phyloP scores from a whole-genome alignment of 1,140 invertebrate genomes.

The Rhizoglyphus robini region DNA sequence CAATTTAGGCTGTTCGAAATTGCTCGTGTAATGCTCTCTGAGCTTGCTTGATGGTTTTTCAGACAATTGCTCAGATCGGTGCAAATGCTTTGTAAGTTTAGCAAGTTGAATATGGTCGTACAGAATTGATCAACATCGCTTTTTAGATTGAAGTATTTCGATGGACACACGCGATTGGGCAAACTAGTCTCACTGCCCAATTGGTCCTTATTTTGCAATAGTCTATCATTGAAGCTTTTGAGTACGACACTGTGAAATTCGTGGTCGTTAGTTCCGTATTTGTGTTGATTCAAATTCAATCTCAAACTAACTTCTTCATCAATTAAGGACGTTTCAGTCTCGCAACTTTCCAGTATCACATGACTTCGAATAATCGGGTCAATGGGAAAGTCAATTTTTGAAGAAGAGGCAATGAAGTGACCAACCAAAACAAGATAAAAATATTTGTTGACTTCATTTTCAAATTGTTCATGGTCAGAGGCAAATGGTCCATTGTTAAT shows the following conservation, averaged over 20 bases:
- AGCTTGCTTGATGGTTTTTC: not conserved
- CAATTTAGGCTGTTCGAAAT: not conserved
- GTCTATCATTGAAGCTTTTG: not conserved
- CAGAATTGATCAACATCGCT: slow-evolving; percentile 18
- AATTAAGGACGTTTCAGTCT: not conserved
- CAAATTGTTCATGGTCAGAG: not conserved
- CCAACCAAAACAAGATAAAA: slow-evolving; percentile 26
- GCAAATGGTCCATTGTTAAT: not conserved
- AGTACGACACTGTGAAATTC: not conserved
- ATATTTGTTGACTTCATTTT: slow-evolving; percentile 18
- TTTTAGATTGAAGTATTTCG: slow-evolving; percentile 18
- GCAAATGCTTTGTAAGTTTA: not conserved
- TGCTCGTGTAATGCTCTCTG: not conserved
- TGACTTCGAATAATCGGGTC: slow-evolving; percentile 32
- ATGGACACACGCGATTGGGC: not conserved
- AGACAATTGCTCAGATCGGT: not conserved
- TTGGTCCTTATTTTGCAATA: slow-evolving; percentile 3
- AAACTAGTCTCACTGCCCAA: not conserved
- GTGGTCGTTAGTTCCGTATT: not conserved
- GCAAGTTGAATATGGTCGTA: not conserved
- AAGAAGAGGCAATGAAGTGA: slow-evolving; percentile 32
- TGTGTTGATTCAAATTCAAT: not conserved
- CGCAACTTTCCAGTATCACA: slow-evolving; percentile 11
- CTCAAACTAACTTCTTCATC: slow-evolving; percentile 10
- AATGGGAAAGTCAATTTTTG: slow-evolving; percentile 30